Conservation (phyloP, 2,113 vertebrate genomes). For the Coregonus clupeaformis region DNA sequence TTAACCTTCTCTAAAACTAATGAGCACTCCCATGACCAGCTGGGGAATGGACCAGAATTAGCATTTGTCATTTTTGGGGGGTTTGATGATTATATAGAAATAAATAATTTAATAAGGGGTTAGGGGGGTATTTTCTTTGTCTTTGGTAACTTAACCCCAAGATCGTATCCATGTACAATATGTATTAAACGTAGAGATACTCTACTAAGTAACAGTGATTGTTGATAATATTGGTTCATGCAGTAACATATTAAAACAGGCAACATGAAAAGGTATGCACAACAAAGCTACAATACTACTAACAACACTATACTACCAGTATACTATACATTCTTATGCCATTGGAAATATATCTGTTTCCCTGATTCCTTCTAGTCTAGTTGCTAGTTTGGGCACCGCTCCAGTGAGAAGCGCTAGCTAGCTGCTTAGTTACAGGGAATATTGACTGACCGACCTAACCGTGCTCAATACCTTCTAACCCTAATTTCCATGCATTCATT, state of each 20-base stretch:
- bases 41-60: constrained; percentile 94
- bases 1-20: constrained; percentile 99
- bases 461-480: constrained; percentile 15
- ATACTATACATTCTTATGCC: neutral
- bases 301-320: neutral
- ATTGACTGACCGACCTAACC: neutral
- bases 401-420: neutral
- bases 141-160: constrained; percentile 36
- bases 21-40: constrained; percentile 94
- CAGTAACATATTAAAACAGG: neutral
- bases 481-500: constrained; percentile 18
- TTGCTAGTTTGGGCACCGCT: neutral
- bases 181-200: neutral
- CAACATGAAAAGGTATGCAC: neutral
- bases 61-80: constrained; percentile 93
- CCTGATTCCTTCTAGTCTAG: neutral
- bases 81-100: constrained; percentile 37
- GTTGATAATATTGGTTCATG: neutral
- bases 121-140: constrained; percentile 43
- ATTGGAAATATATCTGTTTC: neutral
- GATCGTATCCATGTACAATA: constrained; percentile 11
- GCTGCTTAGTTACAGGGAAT: neutral
- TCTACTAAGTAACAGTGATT: neutral
- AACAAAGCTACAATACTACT: neutral
- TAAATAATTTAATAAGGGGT: constrained; percentile 60